Percentiles rank a stretch among this genome's conserved stretches.
These are phyloP conservation scores for Polietes domitor DNA, from an alignment of 2,888 invertebrate species.

Conservation along the genomic window DNA sequence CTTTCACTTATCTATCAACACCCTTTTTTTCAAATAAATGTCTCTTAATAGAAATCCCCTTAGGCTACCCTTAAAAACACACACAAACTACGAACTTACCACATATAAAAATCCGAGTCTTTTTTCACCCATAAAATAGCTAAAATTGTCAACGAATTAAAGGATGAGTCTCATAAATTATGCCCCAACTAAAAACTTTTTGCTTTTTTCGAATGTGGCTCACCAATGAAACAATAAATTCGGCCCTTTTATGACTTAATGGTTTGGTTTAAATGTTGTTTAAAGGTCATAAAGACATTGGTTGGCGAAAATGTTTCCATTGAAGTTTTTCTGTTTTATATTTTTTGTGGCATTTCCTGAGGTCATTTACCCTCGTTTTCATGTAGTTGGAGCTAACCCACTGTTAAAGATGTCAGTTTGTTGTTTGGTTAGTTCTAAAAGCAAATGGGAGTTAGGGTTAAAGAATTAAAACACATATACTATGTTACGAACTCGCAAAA, in stretches of 20 bases:
- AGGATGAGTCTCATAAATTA: background rate
- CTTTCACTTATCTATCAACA: too few species aligned
- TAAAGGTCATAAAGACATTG: constrained; percentile 1
- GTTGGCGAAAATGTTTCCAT: background rate
- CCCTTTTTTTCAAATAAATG: background rate
- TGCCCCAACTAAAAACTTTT: background rate
- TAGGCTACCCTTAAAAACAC: background rate
- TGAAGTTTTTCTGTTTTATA: background rate
- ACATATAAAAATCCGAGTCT: background rate
- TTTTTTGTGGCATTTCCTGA: background rate
- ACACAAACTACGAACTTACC: background rate
- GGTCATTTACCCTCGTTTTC: background rate
- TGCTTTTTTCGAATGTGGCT: background rate
- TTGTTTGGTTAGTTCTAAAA: too few species aligned
- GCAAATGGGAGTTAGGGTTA: too few species aligned
- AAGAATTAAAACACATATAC: too few species aligned
- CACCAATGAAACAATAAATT: background rate
- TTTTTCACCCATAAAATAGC: background rate
- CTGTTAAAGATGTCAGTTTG: too few species aligned
- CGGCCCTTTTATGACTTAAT: background rate
- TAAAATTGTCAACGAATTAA: background rate
- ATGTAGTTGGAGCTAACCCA: too few species aligned
- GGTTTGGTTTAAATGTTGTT: constrained; percentile 8
- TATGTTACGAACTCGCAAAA: too few species aligned
- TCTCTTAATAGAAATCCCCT: background rate